Base-by-base conservation (phyloP, 1,140 invertebrate genomes). In the Lasioglossum baleicum region DNA sequence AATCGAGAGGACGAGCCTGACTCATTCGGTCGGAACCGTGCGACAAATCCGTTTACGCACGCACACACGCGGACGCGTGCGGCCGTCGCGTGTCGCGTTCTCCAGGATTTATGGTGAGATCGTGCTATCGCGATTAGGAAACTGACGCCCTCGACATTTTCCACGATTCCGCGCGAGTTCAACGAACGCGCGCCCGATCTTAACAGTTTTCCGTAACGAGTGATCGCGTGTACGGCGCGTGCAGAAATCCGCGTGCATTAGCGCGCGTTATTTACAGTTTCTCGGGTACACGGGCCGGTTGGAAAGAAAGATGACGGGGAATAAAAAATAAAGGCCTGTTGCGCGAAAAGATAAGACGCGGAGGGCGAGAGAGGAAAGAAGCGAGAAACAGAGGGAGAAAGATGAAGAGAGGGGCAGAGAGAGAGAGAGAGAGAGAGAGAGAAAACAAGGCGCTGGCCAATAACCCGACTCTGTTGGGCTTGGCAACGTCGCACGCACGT, bases 61-160 rank as follows among this genome's bases (percentile, higher is more conserved):
- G 51, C 51, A 56, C 35, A 48, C 44, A 5, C 35, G 5, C 3
- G 44, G 44, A 48, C 8, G 2, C 20, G 42, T 17, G 0, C 53
- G 60, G 63, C 42, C 20, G 67, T 71, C 70, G 42, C 58, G 35
- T 58, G 63, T 67, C 51, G 42, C 20, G 64, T 31, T 26, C 31
- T 0, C 35, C 31, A 67, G 40, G 64, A 77, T 71, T 72, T 72
- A 78, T 72, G 60, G 44, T 15, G 67, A 51, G 75, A 56, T 64
- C 60, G 58, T 15, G 22, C 48, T 42, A 56, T 78, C 60, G 58
- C 68, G 75, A 78, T 64, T 71, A 78, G 60, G 58, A 72, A 72
- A 78, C 75, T 53, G 60, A 72, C 68, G 68, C 68, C 75, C 60
- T 78, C 68, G 75, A 72, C 68, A 22, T 60, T 78, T 78, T 78